phyloP scores from a whole-genome alignment of 2,797 vertebrate species.

The Harpagifer antarcticus region DNA sequence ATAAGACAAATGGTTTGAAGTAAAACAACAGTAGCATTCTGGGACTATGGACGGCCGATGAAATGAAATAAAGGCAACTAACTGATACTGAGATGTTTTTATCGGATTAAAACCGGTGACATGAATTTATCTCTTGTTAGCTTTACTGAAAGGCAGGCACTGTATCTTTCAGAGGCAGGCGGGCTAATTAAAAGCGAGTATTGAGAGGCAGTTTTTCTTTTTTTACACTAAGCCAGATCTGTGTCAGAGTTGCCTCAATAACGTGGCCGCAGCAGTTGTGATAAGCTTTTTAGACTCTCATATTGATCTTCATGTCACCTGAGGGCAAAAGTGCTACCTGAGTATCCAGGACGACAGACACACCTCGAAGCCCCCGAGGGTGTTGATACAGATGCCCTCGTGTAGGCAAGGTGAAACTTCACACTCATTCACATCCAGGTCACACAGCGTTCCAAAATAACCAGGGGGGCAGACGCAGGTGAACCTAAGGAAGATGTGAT shows the following conservation, averaged over 20 bases:
- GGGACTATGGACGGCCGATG: conserved; percentile 54
- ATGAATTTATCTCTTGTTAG: conserved; percentile 66
- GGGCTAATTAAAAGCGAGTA: conserved; percentile 74
- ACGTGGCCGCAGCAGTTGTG: conserved; percentile 52
- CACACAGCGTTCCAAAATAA: conserved; percentile 86
- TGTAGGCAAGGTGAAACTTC: conserved; percentile 88
- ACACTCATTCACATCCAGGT: conserved; percentile 89
- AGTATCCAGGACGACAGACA: conserved; percentile 85
- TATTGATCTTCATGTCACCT: conserved; percentile 82
- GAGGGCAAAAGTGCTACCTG: conserved; percentile 82
- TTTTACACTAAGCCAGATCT: conserved; percentile 70
- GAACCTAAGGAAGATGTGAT: conserved; percentile 78
- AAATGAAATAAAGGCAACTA: conserved; percentile 66
- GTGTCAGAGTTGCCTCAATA: conserved; percentile 64
- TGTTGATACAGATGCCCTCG: conserved; percentile 87
- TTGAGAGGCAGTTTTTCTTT: conserved; percentile 53
- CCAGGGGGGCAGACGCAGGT: conserved; percentile 83
- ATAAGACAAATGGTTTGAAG: conserved; percentile 75
- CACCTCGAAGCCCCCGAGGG: conserved; percentile 83
- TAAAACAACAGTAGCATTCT: conserved; percentile 66
- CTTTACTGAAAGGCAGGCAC: conserved; percentile 48
- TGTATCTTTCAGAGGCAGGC: conserved; percentile 58
- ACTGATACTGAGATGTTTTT: conserved; percentile 57
- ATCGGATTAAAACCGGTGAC: conserved; percentile 66
- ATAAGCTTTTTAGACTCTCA: conserved; percentile 78